phyloP scores from a whole-genome alignment of 2,113 vertebrate species.

The Protobothrops flavoviridis region DNA sequence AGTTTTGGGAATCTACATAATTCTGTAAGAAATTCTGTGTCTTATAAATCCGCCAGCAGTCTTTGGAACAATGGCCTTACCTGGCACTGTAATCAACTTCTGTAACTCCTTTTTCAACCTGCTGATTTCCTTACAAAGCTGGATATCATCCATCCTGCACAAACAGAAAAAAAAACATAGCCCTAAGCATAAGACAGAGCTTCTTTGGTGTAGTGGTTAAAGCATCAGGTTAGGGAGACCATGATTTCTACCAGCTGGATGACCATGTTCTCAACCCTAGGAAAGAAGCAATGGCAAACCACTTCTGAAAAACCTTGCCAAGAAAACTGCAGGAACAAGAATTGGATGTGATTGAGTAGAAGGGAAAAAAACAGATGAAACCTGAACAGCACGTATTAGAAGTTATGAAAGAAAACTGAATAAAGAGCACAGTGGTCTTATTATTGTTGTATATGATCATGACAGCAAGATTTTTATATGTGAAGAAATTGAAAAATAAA shows the following conservation, averaged over 20 bases:
- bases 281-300: neutral
- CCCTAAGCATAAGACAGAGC: neutral
- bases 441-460: neutral
- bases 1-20: neutral
- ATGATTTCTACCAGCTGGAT: neutral
- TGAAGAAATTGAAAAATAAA: neutral
- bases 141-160: conserved; percentile 89
- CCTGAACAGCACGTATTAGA: neutral
- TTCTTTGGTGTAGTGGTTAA: neutral
- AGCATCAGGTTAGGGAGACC: neutral
- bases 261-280: neutral
- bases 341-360: neutral
- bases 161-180: neutral
- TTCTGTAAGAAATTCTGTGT: neutral
- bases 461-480: neutral
- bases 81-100: conserved; percentile 76
- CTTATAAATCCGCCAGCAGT: neutral
- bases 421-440: neutral
- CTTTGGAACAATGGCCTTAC: conserved; percentile 56
- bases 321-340: neutral
- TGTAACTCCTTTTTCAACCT: conserved; percentile 86
- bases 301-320: neutral
- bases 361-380: neutral
- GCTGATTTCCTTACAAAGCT: conserved; percentile 87
- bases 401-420: neutral